Conservation (phyloP, 1,140 invertebrate genomes). For the Babylonia areolata region DNA sequence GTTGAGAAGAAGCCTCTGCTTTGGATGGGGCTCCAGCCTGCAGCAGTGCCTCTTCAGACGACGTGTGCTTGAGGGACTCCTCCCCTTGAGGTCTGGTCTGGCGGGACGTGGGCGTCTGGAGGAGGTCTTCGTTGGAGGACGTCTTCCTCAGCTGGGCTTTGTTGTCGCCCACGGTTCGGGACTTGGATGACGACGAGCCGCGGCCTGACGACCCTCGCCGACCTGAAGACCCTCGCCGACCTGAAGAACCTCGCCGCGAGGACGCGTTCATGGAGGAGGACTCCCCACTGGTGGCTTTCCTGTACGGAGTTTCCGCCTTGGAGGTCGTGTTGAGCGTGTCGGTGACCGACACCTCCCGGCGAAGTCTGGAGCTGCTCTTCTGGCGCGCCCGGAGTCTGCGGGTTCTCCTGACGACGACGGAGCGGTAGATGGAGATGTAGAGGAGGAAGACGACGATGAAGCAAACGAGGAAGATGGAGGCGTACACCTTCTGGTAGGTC, state of each 20-base stretch:
- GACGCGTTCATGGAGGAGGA: too few species aligned
- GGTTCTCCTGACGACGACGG: constrained; percentile 57
- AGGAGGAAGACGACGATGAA: constrained; percentile 65
- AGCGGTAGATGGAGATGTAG: constrained; percentile 66
- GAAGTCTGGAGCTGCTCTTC: constrained; percentile 48
- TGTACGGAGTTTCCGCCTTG: neutral
- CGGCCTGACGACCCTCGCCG: too few species aligned
- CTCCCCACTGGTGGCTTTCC: neutral
- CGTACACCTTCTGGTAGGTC: constrained; percentile 66
- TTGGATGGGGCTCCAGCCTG: neutral
- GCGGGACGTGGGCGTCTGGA: neutral
- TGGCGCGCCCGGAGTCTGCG: constrained; percentile 54
- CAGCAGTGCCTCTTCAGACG: neutral
- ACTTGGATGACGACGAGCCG: too few species aligned
- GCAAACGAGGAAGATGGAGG: constrained; percentile 61
- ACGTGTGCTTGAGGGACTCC: neutral
- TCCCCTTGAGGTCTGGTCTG: too few species aligned
- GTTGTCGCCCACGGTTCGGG: neutral
- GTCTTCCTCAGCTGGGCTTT: neutral
- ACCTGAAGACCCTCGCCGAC: too few species aligned
- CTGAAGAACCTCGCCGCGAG: too few species aligned
- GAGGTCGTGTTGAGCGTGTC: constrained; percentile 36
- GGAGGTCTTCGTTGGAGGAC: neutral
- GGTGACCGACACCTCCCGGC: constrained; percentile 52
- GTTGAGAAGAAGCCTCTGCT: too few species aligned